Evolutionary conservation across 2,113 vertebrate genomes (phyloP).

Genomic region (Delphinapterus leucas): DNA sequence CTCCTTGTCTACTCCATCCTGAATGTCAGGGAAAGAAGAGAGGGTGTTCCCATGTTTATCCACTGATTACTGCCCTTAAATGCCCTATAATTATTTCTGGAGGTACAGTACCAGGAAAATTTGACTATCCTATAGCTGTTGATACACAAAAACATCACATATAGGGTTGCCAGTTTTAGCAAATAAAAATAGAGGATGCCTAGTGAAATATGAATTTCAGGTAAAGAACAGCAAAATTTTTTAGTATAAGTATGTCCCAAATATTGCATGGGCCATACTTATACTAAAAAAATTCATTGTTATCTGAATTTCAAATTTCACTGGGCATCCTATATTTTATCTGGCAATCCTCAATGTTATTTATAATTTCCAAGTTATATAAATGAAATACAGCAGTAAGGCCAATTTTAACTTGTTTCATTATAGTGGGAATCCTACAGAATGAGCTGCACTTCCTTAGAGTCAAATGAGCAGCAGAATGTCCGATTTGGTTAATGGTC

Average conservation of each 20-base stretch:
- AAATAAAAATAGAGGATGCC: neutral
- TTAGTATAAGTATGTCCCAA: neutral
- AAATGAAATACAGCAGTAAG: neutral
- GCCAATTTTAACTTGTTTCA: conserved; percentile 35
- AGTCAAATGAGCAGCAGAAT: conserved; percentile 32
- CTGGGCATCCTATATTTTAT: neutral
- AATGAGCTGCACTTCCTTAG: neutral
- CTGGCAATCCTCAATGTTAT: neutral
- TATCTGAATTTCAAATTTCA: conserved; percentile 29
- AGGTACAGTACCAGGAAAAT: neutral
- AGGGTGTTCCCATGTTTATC: neutral
- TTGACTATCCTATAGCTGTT: neutral
- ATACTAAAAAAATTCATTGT: neutral
- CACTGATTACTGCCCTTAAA: neutral
- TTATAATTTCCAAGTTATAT: conserved; percentile 24
- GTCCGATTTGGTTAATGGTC: conserved; percentile 28
- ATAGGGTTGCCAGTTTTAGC: neutral
- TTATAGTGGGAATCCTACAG: neutral
- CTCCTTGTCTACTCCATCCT: neutral
- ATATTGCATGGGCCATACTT: neutral
- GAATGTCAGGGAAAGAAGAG: neutral
- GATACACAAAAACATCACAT: neutral
- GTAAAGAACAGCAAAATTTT: neutral
- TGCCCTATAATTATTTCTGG: neutral
- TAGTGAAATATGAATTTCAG: conserved; percentile 11